These are phyloP conservation scores for Sinelater perroti DNA, from an alignment of 2,888 invertebrate species.

Conservation along the genomic window DNA sequence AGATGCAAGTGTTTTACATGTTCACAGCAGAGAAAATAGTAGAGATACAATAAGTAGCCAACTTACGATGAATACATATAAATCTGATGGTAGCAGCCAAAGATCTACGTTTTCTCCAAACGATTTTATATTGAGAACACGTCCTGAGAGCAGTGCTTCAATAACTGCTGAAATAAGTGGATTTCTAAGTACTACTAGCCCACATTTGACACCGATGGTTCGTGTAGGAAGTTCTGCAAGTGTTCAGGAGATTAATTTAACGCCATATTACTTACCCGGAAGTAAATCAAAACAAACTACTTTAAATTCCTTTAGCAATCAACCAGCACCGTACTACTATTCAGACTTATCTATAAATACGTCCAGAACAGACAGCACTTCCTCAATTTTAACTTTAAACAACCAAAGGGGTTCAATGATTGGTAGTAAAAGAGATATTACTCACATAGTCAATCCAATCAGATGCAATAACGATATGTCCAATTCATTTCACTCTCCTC, in stretches of 20 bases:
- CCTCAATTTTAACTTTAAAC: constrained; percentile 64
- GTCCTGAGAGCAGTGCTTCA: constrained; percentile 53
- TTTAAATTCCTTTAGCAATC: constrained; percentile 48
- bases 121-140: constrained; percentile 50
- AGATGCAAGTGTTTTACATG: constrained; percentile 19
- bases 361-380: constrained; percentile 48
- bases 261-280: constrained; percentile 42
- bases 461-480: constrained; percentile 55
- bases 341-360: constrained; percentile 71
- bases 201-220: constrained; percentile 51
- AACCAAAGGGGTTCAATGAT: constrained; percentile 76
- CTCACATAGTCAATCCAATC: constrained; percentile 78
- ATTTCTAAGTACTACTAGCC: constrained; percentile 49
- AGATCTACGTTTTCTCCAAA: constrained; percentile 44
- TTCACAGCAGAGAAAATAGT: constrained; percentile 42
- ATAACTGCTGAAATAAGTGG: constrained; percentile 53
- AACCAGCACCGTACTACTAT: constrained; percentile 86
- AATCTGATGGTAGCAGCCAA: constrained; percentile 36
- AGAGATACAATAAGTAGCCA: constrained; percentile 41
- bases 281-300: constrained; percentile 13
- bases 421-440: constrained; percentile 72
- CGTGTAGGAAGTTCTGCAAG: constrained; percentile 46
- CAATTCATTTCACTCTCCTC: constrained; percentile 39
- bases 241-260: constrained; percentile 45
- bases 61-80: constrained; percentile 35